Evolutionary conservation across 1,140 invertebrate genomes (phyloP).

Genomic region (Scaptomyza montana): DNA sequence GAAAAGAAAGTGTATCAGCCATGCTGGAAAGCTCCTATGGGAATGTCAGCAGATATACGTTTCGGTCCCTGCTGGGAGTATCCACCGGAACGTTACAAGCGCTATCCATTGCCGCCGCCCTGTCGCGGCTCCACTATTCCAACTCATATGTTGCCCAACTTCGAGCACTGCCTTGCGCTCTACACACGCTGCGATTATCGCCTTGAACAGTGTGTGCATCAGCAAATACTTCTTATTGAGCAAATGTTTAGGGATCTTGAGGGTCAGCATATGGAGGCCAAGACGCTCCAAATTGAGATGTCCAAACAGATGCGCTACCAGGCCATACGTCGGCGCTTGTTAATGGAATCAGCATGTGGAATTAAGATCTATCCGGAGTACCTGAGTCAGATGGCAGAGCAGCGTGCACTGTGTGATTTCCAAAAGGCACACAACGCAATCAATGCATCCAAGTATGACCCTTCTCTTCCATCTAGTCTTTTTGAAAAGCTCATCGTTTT

Average conservation of each 20-base stretch:
- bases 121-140: conserved; percentile 55
- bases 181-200: conserved; percentile 57
- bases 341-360: conserved; percentile 31
- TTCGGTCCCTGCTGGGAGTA: conserved; percentile 71
- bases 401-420: conserved; percentile 58
- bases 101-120: conserved; percentile 45
- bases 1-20: conserved; percentile 8
- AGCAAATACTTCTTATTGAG: conserved; percentile 56
- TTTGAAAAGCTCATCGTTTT: background rate
- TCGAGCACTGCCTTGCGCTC: conserved; percentile 41
- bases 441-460: conserved; percentile 54
- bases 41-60: background rate
- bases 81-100: conserved; percentile 53
- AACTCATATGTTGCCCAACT: conserved; percentile 39
- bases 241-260: conserved; percentile 15
- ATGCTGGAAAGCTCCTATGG: conserved; percentile 56
- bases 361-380: conserved; percentile 67
- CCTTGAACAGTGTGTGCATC: conserved; percentile 62
- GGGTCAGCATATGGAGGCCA: conserved; percentile 22
- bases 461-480: background rate
- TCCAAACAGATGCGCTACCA: conserved; percentile 64
- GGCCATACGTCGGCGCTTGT: conserved; percentile 50
- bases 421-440: conserved; percentile 53
- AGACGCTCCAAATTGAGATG: conserved; percentile 43
- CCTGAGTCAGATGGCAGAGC: conserved; percentile 56